Conservation (phyloP, 2,797 vertebrate species). For the Microhierax caerulescens region DNA sequence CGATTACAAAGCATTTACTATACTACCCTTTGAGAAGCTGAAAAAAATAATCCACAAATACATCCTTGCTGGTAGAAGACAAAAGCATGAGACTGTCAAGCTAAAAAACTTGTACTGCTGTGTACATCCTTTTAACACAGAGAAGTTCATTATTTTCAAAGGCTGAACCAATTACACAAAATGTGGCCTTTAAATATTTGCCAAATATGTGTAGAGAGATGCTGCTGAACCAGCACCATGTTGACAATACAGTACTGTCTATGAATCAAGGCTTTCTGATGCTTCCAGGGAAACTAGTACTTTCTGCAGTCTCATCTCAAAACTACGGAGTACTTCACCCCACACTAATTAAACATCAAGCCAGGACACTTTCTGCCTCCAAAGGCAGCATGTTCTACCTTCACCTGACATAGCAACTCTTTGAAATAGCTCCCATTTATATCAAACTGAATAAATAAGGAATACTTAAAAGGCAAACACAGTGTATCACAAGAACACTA, state of each 20-base stretch:
- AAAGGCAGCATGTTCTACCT: slow-evolving; percentile 39
- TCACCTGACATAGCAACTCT: slow-evolving; percentile 1
- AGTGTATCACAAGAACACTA: neutral
- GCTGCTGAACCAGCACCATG: slow-evolving; percentile 69
- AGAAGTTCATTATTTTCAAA: slow-evolving; percentile 63
- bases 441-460: slow-evolving; percentile 39
- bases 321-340: slow-evolving; percentile 41
- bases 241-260: slow-evolving; percentile 67
- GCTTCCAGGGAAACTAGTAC: slow-evolving; percentile 43
- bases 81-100: slow-evolving; percentile 46
- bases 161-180: slow-evolving; percentile 64
- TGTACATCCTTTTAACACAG: slow-evolving; percentile 62
- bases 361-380: slow-evolving; percentile 53
- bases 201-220: slow-evolving; percentile 61
- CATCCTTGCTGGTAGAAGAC: slow-evolving; percentile 34
- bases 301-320: slow-evolving; percentile 39
- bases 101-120: slow-evolving; percentile 61
- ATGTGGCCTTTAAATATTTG: slow-evolving; percentile 69
- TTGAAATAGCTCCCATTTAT: slow-evolving; percentile 61
- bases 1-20: slow-evolving; percentile 42
- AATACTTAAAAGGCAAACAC: slow-evolving; percentile 33
- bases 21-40: slow-evolving; percentile 32
- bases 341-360: slow-evolving; percentile 62
- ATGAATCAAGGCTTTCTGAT: slow-evolving; percentile 51
- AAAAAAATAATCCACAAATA: slow-evolving; percentile 38